phyloP scores from a whole-genome alignment of 2,888 invertebrate species.

The Agrilus cyanescens region DNA sequence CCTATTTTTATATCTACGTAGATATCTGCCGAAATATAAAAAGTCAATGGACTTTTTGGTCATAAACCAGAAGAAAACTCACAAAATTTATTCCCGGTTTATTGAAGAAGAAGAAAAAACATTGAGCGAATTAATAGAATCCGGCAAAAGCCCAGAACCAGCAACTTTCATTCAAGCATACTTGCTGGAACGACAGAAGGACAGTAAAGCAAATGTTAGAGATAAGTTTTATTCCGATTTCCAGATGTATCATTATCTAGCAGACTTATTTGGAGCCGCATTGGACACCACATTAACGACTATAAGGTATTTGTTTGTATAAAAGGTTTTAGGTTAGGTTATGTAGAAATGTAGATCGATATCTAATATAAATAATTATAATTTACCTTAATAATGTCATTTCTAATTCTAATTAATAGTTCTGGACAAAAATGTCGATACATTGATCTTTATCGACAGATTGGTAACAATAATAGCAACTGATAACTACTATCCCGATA shows the following conservation, averaged over 20 bases:
- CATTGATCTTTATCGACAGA: too few species aligned
- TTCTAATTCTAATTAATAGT: too few species aligned
- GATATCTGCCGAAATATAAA: conserved; percentile 43
- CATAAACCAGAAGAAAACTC: conserved; percentile 61
- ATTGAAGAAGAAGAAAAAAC: conserved; percentile 38
- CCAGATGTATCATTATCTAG: conserved; percentile 63
- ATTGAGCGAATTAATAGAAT: conserved; percentile 8
- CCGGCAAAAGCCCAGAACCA: conserved; percentile 10
- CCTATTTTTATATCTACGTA: neutral
- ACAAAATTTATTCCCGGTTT: conserved; percentile 56
- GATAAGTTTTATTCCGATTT: conserved; percentile 47
- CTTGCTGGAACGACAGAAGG: conserved; percentile 43
- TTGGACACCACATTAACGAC: conserved; percentile 74
- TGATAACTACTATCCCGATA: too few species aligned
- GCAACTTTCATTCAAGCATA: conserved; percentile 49
- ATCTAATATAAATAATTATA: too few species aligned
- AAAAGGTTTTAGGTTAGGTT: too few species aligned
- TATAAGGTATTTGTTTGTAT: conserved; percentile 42
- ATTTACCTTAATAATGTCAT: too few species aligned
- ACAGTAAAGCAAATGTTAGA: conserved; percentile 29
- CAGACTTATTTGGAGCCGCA: conserved; percentile 78
- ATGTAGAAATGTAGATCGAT: too few species aligned
- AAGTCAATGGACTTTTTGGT: conserved; percentile 53
- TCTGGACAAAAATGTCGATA: too few species aligned
- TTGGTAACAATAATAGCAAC: too few species aligned